Base-by-base conservation (phyloP, 2,113 vertebrate genomes). In the Rynchops niger region DNA sequence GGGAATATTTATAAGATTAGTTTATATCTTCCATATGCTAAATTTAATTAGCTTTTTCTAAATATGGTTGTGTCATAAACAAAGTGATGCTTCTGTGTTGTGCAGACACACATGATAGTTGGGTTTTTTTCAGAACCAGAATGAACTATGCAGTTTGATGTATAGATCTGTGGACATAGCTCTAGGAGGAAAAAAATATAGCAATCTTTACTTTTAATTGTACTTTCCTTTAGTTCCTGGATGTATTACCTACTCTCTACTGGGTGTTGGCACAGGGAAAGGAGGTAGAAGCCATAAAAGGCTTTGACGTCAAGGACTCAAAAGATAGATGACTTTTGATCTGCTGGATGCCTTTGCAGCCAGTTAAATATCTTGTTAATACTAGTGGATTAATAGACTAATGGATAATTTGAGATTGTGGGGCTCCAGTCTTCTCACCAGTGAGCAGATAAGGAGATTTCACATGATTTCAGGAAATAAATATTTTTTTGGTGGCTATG, bases 81-180 rank as follows among this genome's bases (percentile, higher is more conserved):
- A 1, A 73, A 83, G 40, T 52, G 45, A 23, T 62, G 12, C 7
- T 45, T 73, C 40, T 86, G 2, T 78, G 32, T 59, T 81, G n/a
- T 42, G 19, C 27, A 43, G 63, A 38, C n/a, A 62, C 8, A 38
- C 6, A 6, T 0, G 0, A 2, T 36, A 26, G 4, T 3, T 45
- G 17, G 9, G 1, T 2, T 29, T 36, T 77, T 69, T 82, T 55
- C 36, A 43, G 69, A 86, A 78, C 10, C n/a, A 59, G 47, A 77
- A 50, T 59, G 22, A 77, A 30, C 40, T 36, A 4, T 34, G 2
- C 30, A 63, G 4, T 79, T 85, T 53, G 21, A 8, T 87, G 16
- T 69, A 22, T 56, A 56, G 30, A 34, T 65, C 22, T 69, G 18
- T 40, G 36, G 72, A 25, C 61, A 9, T 40, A 80, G 23, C 9